phyloP scores from a whole-genome alignment of 1,140 invertebrate genomes.

The Neodiprion virginianus region DNA sequence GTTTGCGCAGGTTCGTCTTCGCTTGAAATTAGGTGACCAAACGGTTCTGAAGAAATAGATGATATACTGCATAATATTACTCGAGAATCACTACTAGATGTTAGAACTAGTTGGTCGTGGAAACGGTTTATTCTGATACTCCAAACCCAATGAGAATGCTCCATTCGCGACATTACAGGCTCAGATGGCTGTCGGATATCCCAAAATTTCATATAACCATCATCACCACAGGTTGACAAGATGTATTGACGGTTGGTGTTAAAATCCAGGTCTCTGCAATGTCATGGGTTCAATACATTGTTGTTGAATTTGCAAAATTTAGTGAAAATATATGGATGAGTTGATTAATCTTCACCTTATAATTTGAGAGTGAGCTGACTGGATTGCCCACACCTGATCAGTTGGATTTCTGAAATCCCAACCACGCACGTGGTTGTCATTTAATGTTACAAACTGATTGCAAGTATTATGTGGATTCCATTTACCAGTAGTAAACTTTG shows the following conservation, averaged over 20 bases:
- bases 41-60: slow-evolving; percentile 86
- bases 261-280: slow-evolving; percentile 86
- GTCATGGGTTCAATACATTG: neutral
- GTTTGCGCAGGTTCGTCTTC: slow-evolving; percentile 51
- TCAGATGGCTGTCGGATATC: slow-evolving; percentile 84
- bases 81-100: slow-evolving; percentile 92
- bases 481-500: slow-evolving; percentile 82
- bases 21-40: slow-evolving; percentile 63
- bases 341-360: slow-evolving; percentile 64
- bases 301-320: slow-evolving; percentile 1
- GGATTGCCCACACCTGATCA: slow-evolving; percentile 81
- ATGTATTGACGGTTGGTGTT: slow-evolving; percentile 97
- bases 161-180: slow-evolving; percentile 80
- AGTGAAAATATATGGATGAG: neutral
- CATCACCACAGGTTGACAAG: slow-evolving; percentile 93
- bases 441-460: slow-evolving; percentile 82
- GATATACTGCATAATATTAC: slow-evolving; percentile 87
- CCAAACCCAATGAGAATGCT: slow-evolving; percentile 98
- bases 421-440: slow-evolving; percentile 84
- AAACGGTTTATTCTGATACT: slow-evolving; percentile 93
- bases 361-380: slow-evolving; percentile 87
- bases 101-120: slow-evolving; percentile 95
- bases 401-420: slow-evolving; percentile 82
- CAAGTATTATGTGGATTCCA: slow-evolving; percentile 95
- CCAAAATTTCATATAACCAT: slow-evolving; percentile 95